Evolutionary conservation across 2,113 vertebrate species (phyloP).

Genomic region (Planiliza haematocheilus): DNA sequence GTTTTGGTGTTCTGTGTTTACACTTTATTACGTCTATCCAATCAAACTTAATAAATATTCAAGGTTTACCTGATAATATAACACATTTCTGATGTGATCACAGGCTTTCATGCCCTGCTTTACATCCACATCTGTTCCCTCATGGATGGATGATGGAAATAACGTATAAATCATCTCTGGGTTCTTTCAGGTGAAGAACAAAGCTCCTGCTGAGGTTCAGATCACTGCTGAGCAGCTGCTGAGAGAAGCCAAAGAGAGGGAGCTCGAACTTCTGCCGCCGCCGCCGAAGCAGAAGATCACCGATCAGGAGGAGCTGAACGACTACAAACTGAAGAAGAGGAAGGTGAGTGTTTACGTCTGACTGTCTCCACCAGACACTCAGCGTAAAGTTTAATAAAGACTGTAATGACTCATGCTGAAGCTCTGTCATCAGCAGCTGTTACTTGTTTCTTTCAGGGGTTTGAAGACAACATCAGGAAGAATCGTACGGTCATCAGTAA

Average conservation of each 20-base stretch:
- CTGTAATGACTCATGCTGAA: no score
- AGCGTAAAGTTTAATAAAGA: no score
- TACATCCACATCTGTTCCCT: no score
- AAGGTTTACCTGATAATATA: no score
- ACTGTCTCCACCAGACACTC: no score
- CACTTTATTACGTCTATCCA: no score
- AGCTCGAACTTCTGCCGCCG: constrained; percentile 96
- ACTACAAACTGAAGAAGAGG: constrained; percentile 96
- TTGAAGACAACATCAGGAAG: constrained; percentile 99
- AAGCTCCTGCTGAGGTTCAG: constrained; percentile 97
- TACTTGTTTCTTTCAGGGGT: constrained; percentile 82
- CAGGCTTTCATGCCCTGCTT: no score
- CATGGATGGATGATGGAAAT: no score
- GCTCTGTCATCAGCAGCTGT: no score
- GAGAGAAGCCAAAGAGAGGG: constrained; percentile 95
- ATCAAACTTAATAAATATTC: no score
- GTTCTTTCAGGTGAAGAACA: constrained; percentile 93
- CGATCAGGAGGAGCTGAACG: constrained; percentile 95
- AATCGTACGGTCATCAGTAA: constrained; percentile 98
- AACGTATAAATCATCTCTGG: neutral
- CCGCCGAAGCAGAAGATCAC: constrained; percentile 99
- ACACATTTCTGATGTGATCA: no score
- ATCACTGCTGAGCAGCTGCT: constrained; percentile 98
- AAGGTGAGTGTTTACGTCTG: constrained; percentile 82
- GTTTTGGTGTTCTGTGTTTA: no score